phyloP scores from a whole-genome alignment of 2,113 vertebrate species.

The Grammomys dolichurus region DNA sequence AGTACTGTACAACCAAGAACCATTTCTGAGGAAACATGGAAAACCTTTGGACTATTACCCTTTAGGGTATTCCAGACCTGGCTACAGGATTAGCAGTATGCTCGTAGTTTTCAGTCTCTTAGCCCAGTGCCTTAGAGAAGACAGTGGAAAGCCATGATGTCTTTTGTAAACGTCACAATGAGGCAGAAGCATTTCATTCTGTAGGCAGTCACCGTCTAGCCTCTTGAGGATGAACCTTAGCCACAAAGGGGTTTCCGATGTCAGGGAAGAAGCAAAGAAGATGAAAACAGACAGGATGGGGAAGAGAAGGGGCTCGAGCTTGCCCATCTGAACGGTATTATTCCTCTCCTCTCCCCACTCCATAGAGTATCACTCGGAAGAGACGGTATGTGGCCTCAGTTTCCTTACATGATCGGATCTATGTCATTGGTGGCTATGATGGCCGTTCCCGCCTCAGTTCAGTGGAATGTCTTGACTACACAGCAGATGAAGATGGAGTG shows the following conservation, averaged over 20 bases:
- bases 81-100: background rate
- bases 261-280: background rate
- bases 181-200: background rate
- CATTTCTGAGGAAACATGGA: background rate
- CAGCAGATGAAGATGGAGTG: slow-evolving; percentile 96
- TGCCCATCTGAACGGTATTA: background rate
- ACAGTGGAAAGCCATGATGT: background rate
- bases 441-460: slow-evolving; percentile 98
- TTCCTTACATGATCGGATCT: slow-evolving; percentile 96
- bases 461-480: slow-evolving; percentile 97
- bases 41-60: background rate
- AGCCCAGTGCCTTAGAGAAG: background rate
- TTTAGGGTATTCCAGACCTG: background rate
- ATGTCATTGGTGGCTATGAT: slow-evolving; percentile 98
- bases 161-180: background rate
- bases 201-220: background rate
- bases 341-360: slow-evolving; percentile 13
- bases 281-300: background rate
- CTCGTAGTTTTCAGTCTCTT: background rate
- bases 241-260: background rate
- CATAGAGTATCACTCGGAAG: slow-evolving; percentile 96
- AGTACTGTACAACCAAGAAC: background rate
- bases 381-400: slow-evolving; percentile 97
- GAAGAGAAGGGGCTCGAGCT: background rate
- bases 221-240: background rate